Conservation (phyloP, 2,113 vertebrate species). For the Periophthalmodon schlosseri region DNA sequence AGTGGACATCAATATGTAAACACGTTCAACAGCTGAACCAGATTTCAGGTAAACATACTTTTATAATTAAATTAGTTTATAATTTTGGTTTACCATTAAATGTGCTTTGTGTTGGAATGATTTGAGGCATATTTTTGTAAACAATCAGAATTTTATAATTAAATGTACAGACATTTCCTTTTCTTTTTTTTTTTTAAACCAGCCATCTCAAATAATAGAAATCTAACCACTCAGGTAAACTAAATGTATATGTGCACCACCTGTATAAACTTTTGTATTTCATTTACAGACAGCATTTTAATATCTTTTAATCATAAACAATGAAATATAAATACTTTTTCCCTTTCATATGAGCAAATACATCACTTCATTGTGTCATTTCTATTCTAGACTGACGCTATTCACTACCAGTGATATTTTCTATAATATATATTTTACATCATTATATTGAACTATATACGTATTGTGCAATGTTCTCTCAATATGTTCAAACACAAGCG, state of each 20-base stretch:
- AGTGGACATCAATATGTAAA: conserved; percentile 33
- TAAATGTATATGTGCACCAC: not conserved
- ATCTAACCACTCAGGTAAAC: not conserved
- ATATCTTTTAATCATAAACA: conserved; percentile 29
- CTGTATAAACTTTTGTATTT: not conserved
- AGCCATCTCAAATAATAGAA: conserved; percentile 8
- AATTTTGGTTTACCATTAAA: conserved; percentile 18
- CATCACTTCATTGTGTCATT: conserved; percentile 61
- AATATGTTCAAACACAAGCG: conserved; percentile 45
- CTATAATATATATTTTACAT: conserved; percentile 53
- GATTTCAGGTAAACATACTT: conserved; percentile 28
- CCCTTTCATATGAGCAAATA: conserved; percentile 54
- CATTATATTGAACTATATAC: conserved; percentile 36
- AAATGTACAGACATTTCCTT: conserved; percentile 3
- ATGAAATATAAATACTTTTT: conserved; percentile 35
- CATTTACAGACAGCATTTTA: conserved; percentile 4
- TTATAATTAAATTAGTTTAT: conserved; percentile 4
- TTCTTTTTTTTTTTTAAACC: conserved; percentile 2
- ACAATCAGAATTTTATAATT: not conserved
- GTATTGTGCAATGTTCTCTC: conserved; percentile 52
- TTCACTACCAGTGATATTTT: conserved; percentile 61
- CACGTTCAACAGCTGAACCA: conserved; percentile 29
- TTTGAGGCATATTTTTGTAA: conserved; percentile 12
- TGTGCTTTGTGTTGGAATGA: conserved; percentile 37
- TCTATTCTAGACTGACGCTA: conserved; percentile 63